These are phyloP conservation scores for Drosophila cognata DNA, from an alignment of 2,888 invertebrate species.

Conservation along the genomic window DNA sequence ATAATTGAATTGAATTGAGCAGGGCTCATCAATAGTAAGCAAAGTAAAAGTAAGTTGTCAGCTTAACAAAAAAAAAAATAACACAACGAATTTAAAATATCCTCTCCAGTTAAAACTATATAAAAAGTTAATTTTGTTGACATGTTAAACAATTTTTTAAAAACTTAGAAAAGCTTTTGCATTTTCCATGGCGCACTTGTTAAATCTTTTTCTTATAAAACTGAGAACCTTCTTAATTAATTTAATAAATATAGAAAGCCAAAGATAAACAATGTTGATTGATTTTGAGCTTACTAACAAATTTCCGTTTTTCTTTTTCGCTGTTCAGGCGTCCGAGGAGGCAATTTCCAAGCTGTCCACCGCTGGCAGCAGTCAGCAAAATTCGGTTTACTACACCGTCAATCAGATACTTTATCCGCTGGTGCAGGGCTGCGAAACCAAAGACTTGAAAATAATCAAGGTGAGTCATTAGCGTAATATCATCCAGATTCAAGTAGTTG, in stretches of 20 bases:
- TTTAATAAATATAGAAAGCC: background rate
- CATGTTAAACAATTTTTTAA: background rate
- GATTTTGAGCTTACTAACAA: background rate
- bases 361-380: slow-evolving; percentile 90
- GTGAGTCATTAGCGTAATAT: slow-evolving; percentile 85
- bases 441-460: slow-evolving; percentile 97
- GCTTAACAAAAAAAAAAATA: background rate
- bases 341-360: slow-evolving; percentile 95
- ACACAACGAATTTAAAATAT: background rate
- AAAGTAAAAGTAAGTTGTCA: background rate
- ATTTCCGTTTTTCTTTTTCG: background rate
- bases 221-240: too few relatives aligned
- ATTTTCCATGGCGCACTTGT: background rate
- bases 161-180: too few relatives aligned
- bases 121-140: background rate
- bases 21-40: slow-evolving; percentile 25
- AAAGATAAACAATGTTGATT: background rate
- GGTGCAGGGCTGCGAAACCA: slow-evolving; percentile 98
- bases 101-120: background rate
- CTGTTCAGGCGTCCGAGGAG: slow-evolving; percentile 95
- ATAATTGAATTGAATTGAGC: slow-evolving; percentile 39
- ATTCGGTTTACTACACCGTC: slow-evolving; percentile 94
- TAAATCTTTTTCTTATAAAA: background rate
- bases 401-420: slow-evolving; percentile 98
- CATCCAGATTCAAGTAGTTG: background rate